These are phyloP conservation scores for Rhizoglyphus robini DNA, from an alignment of 1,140 invertebrate species.

Conservation along the genomic window DNA sequence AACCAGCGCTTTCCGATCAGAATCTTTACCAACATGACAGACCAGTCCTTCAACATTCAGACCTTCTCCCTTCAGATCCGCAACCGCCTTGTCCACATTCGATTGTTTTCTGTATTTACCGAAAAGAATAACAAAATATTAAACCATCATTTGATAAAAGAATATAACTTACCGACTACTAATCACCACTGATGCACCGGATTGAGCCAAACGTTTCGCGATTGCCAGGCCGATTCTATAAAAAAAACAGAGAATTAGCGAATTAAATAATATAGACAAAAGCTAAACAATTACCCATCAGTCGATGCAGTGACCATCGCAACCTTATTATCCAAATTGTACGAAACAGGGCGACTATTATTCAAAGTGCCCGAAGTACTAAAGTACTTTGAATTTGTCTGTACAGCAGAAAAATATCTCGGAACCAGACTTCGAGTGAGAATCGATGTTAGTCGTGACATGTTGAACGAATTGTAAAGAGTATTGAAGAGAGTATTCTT, in stretches of 20 bases:
- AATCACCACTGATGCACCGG: constrained; percentile 81
- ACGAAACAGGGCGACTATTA: background rate
- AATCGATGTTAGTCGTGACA: no score
- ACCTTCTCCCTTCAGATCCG: constrained; percentile 29
- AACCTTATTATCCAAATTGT: constrained; percentile 44
- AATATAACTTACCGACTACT: constrained; percentile 67
- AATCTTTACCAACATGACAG: constrained; percentile 36
- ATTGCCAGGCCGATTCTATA: constrained; percentile 81
- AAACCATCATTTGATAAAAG: no score
- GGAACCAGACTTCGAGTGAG: no score
- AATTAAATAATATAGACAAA: background rate
- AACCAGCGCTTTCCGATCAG: constrained; percentile 33
- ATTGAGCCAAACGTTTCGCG: constrained; percentile 63
- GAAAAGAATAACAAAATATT: no score
- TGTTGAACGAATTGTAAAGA: no score
- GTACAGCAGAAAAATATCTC: no score
- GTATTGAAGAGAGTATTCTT: no score
- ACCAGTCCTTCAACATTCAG: constrained; percentile 33
- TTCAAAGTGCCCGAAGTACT: no score
- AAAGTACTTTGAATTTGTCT: no score
- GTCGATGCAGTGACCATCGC: constrained; percentile 84
- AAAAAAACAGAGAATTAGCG: constrained; percentile 6
- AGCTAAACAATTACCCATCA: constrained; percentile 50
- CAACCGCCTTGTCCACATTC: constrained; percentile 36
- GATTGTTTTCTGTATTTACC: constrained; percentile 33